A percentile compares a stretch with the other conserved stretches of the same genome.
phyloP scores from a whole-genome alignment of 2,888 invertebrate genomes.

The Teleogryllus oceanicus region DNA sequence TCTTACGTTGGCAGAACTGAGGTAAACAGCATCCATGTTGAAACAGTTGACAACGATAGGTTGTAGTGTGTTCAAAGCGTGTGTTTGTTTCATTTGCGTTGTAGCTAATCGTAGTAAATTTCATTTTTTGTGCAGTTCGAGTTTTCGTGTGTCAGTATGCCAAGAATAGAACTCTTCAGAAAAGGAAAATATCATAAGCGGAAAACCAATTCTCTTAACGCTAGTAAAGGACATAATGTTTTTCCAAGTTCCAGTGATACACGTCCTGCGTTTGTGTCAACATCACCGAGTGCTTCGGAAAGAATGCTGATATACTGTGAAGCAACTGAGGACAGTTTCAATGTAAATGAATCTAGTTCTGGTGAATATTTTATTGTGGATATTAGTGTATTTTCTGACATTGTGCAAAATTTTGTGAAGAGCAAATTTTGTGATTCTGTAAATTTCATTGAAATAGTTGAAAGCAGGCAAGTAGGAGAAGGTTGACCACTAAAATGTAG shows the following conservation, averaged over 20 bases:
- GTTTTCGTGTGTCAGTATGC: too few species aligned
- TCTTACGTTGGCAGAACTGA: neutral
- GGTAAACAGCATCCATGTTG: neutral
- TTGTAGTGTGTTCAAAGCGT: neutral
- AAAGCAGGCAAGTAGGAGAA: neutral
- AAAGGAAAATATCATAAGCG: too few species aligned
- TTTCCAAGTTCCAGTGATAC: too few species aligned
- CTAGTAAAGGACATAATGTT: too few species aligned
- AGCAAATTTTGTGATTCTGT: neutral
- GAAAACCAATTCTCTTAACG: too few species aligned
- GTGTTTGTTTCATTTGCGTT: too few species aligned
- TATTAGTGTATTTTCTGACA: neutral
- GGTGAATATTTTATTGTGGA: neutral
- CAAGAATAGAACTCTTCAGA: too few species aligned
- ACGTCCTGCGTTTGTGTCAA: neutral
- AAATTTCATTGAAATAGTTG: neutral
- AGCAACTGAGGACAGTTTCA: neutral
- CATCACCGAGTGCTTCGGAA: neutral
- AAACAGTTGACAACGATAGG: neutral
- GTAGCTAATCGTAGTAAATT: too few species aligned
- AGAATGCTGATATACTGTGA: neutral
- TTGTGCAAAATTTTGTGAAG: neutral
- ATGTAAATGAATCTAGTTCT: neutral
- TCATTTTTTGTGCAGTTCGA: too few species aligned
- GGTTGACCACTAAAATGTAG: neutral